phyloP scores from a whole-genome alignment of 37 sponge, comb jelly and placozoan genomes.

The Diacarnus erythraeanus region DNA sequence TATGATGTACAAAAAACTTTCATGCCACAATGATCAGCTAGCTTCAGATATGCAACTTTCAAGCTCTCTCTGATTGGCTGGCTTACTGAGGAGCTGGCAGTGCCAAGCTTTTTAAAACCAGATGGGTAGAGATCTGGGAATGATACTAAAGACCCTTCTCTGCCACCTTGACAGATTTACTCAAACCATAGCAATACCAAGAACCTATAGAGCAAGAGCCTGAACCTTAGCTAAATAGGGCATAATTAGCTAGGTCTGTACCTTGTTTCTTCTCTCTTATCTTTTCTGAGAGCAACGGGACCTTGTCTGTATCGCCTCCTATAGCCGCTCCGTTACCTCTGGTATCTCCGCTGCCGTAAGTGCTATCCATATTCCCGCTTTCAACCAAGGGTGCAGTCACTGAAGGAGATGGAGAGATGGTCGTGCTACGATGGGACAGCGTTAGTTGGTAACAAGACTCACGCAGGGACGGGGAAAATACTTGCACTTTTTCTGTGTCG shows the following conservation, averaged over 20 bases:
- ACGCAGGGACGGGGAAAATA: too few species aligned
- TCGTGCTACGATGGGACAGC: not conserved
- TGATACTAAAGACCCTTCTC: not conserved
- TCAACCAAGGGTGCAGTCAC: not conserved
- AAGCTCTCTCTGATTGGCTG: not conserved
- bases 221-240: not conserved
- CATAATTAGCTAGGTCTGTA: not conserved
- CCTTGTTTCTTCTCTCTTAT: conserved; percentile 19
- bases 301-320: not conserved
- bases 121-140: not conserved
- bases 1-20: too few species aligned
- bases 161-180: not conserved
- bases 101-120: not conserved
- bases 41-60: too few species aligned
- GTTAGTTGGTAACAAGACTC: not conserved
- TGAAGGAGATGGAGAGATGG: too few species aligned
- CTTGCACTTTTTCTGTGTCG: too few species aligned
- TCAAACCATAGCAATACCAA: too few species aligned
- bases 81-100: not conserved
- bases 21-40: too few species aligned
- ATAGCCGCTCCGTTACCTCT: not conserved
- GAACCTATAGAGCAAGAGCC: not conserved
- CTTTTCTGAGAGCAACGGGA: conserved; percentile 19
- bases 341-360: not conserved
- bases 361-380: not conserved